phyloP scores from a whole-genome alignment of 2,888 invertebrate genomes.

The Hybos culiciformis region DNA sequence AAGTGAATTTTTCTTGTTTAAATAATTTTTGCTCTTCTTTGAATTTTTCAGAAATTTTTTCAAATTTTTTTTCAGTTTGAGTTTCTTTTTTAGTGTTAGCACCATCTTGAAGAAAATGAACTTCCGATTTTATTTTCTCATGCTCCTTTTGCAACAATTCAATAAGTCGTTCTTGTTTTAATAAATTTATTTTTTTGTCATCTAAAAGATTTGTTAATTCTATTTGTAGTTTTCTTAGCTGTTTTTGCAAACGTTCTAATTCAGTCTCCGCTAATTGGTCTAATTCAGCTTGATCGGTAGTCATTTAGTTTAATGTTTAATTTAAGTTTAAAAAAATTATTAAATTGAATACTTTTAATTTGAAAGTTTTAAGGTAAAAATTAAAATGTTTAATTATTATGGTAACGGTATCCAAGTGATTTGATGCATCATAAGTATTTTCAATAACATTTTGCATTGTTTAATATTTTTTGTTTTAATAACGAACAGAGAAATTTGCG shows the following conservation, averaged over 20 bases:
- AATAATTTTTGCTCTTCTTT: conserved; percentile 21
- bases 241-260: conserved; percentile 60
- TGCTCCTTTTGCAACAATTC: conserved; percentile 28
- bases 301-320: neutral
- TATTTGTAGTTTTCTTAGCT: conserved; percentile 38
- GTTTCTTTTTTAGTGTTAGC: conserved; percentile 26
- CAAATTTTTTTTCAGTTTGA: neutral
- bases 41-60: conserved; percentile 10
- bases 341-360: too few relatives aligned
- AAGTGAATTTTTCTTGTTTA: conserved; percentile 26
- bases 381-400: too few relatives aligned
- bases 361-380: too few relatives aligned
- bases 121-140: conserved; percentile 25
- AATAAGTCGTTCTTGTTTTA: conserved; percentile 32
- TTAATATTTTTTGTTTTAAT: too few relatives aligned
- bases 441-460: too few relatives aligned
- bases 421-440: too few relatives aligned
- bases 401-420: too few relatives aligned
- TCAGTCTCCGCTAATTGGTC: conserved; percentile 65
- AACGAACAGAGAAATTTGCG: too few relatives aligned
- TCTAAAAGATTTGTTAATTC: conserved; percentile 27
- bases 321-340: neutral
- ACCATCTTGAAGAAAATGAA: conserved; percentile 27
- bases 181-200: conserved; percentile 27
- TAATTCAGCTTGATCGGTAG: conserved; percentile 52